Base-by-base conservation (phyloP, 2,888 invertebrate genomes). In the Gastracanthus pulcherrimus region DNA sequence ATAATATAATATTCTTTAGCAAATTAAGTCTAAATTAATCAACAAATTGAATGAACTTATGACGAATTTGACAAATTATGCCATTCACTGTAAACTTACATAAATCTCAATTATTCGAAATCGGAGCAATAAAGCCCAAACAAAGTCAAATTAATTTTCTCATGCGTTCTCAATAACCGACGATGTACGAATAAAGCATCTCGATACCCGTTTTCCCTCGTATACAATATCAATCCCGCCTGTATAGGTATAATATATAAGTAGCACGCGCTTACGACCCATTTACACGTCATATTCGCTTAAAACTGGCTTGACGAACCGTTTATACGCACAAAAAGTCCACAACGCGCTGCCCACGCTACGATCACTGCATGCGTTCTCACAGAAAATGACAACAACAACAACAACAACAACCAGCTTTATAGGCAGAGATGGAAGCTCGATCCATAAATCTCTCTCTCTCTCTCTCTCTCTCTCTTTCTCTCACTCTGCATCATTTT, bases 371-470 rank as follows among this genome's bases (percentile, higher is more conserved):
- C 55, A 19, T 19, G 9, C 41, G 41, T 26, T 55, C 55, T 19
- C 55, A 26, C 55, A 13, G 26, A 55, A 55, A 55, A 55, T 55
- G 55, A 55, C 55, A 55, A 55, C 55, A 55, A 55, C 26, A 55
- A 55, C 55, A 55, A 23, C 55, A 26, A 23, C 55, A 55, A n/a
- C n/a, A n/a, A n/a, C n/a, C n/a, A n/a, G n/a, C n/a, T n/a, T n/a
- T n/a, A n/a, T n/a, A n/a, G n/a, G n/a, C n/a, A n/a, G n/a, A n/a
- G n/a, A n/a, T n/a, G n/a, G n/a, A n/a, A n/a, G n/a, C 23, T 5
- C 55, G 55, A 23, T 55, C 55, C 55, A 55, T 55, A 55, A 55
- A 55, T 55, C 55, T 55, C 55, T 7, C 51, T 19, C 13, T 1
- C 23, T 19, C n/a, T 1, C n/a, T n/a, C n/a, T n/a, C n/a, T 13